Evolutionary conservation across 1,140 invertebrate genomes (phyloP).

Genomic region (Drosophila virilis): DNA sequence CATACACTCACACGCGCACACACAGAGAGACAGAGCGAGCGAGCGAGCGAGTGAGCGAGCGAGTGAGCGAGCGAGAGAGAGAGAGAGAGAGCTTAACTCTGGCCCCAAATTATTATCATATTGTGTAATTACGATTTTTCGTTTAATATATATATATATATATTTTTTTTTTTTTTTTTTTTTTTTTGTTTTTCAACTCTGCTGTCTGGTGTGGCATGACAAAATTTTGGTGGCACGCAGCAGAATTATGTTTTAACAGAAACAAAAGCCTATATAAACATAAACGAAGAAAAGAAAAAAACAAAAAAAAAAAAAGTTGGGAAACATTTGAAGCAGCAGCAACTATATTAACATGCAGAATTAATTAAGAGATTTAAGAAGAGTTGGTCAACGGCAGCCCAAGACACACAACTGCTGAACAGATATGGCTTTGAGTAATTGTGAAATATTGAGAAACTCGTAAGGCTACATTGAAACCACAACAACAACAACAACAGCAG

Average conservation of each 20-base stretch:
- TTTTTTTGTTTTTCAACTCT: slow-evolving; percentile 9
- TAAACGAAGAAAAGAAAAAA: not conserved
- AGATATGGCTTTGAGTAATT: slow-evolving; percentile 12
- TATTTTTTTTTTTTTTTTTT: slow-evolving; percentile 11
- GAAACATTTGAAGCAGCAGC: not conserved
- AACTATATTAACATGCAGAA: not conserved
- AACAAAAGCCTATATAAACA: not conserved
- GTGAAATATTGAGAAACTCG: not conserved
- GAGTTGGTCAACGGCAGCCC: slow-evolving; percentile 1
- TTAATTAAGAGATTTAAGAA: slow-evolving; percentile 1
- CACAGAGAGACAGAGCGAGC: not conserved
- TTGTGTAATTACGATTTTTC: not conserved
- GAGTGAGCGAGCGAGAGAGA: too few relatives aligned
- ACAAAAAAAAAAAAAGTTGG: slow-evolving; percentile 14
- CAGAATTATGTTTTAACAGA: not conserved
- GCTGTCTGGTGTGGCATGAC: slow-evolving; percentile 1
- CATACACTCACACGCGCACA: slow-evolving; percentile 31
- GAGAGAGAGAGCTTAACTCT: slow-evolving; percentile 4
- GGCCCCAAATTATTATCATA: slow-evolving; percentile 20
- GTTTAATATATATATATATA: not conserved
- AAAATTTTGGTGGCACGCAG: not conserved
- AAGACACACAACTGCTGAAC: slow-evolving; percentile 11
- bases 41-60: not conserved
- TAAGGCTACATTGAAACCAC: slow-evolving; percentile 3
- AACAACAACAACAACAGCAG: slow-evolving; percentile 6